phyloP scores from a whole-genome alignment of 2,888 invertebrate genomes.

The Clivina fossor region DNA sequence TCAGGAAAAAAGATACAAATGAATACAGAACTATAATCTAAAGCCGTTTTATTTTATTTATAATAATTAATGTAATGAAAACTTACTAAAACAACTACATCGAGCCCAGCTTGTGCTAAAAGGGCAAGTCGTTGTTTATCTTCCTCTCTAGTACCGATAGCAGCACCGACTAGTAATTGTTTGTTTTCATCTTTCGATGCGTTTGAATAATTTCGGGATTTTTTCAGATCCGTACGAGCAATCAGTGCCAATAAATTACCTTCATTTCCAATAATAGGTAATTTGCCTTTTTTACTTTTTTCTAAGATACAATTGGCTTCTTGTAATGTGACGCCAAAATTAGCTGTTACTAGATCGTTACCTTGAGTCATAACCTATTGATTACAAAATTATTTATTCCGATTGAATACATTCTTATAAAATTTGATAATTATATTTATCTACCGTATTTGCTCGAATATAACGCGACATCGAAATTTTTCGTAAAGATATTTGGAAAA shows the following conservation, averaged over 20 bases:
- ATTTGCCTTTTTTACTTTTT: conserved; percentile 93
- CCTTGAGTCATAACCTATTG: conserved; percentile 79
- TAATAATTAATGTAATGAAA: no score
- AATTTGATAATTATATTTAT: no score
- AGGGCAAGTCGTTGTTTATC: conserved; percentile 80
- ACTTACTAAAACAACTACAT: conserved; percentile 90
- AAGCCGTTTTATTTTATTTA: no score
- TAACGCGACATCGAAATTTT: no score
- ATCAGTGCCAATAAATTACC: conserved; percentile 93
- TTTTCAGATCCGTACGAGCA: conserved; percentile 97
- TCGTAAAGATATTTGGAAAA: no score
- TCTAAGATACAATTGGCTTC: conserved; percentile 95
- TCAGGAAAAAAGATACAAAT: no score
- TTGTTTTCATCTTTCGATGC: conserved; percentile 97
- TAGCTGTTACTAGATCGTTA: conserved; percentile 85
- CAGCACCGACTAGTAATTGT: conserved; percentile 90
- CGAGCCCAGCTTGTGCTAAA: conserved; percentile 87
- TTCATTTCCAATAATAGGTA: conserved; percentile 80
- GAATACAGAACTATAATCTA: no score
- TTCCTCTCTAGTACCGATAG: conserved; percentile 84
- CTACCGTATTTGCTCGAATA: no score
- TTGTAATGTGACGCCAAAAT: conserved; percentile 83
- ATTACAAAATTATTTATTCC: no score
- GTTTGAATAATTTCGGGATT: conserved; percentile 93
- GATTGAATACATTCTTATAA: no score